A percentile compares a stretch with the other conserved stretches of the same genome.
Conservation (phyloP, 1,140 invertebrate species). For the Telenomus remus region DNA sequence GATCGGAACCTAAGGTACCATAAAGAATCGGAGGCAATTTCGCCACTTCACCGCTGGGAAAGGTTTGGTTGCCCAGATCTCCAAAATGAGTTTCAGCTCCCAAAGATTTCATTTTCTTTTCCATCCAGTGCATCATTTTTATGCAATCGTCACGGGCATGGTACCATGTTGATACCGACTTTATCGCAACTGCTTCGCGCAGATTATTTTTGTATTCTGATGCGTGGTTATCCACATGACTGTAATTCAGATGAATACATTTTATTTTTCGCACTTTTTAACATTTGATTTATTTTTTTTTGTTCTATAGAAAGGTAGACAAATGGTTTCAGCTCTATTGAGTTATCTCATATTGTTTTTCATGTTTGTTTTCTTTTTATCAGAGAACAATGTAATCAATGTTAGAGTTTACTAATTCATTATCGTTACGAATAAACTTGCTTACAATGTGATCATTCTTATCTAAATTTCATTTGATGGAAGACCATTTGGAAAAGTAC, state of each 20-base stretch:
- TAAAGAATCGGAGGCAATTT: slow-evolving; percentile 92
- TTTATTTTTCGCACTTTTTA: no score
- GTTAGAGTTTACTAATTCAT: no score
- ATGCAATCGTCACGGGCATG: slow-evolving; percentile 84
- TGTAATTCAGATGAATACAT: slow-evolving; percentile 62
- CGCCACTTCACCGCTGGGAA: slow-evolving; percentile 84
- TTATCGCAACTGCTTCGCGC: slow-evolving; percentile 92
- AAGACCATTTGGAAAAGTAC: no score
- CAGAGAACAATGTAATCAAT: no score
- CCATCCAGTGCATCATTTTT: slow-evolving; percentile 88
- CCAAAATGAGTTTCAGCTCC: slow-evolving; percentile 85
- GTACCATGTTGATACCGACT: slow-evolving; percentile 95
- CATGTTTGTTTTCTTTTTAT: no score
- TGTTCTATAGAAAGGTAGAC: no score
- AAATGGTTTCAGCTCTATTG: no score
- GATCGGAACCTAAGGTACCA: slow-evolving; percentile 89
- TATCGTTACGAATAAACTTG: no score
- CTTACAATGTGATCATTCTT: no score
- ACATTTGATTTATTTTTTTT: not conserved
- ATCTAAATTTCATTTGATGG: no score
- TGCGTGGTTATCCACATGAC: slow-evolving; percentile 87
- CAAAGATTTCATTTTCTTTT: slow-evolving; percentile 83
- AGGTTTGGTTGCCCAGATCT: slow-evolving; percentile 86
- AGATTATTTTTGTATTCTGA: slow-evolving; percentile 86
- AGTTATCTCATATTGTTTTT: no score